Base-by-base conservation (phyloP, 2,888 invertebrate species). In the Chironomus tentans region DNA sequence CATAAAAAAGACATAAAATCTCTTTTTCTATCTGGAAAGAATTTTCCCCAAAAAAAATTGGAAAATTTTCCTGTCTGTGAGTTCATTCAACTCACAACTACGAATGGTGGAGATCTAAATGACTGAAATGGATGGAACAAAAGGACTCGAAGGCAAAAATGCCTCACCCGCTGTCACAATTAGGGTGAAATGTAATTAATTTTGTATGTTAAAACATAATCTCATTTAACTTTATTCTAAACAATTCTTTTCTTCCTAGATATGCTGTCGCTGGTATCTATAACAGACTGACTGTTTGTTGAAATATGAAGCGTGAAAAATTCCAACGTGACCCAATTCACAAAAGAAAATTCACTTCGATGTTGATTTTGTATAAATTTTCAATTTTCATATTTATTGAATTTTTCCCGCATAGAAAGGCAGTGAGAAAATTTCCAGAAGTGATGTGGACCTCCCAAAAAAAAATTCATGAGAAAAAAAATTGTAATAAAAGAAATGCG, bases 1-100 rank as follows among this genome's bases (percentile, higher is more conserved):
- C 68, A 18, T 10, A 46, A 70, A 47, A 21, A 46, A 70, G 22
- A 13, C 5, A 70, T 10, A 38, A 56, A 56, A 56, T 15, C n/a
- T 56, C 12, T 48, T 48, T 48, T 48, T 3, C 50, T 50, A 18
- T 18, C 56, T 56, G 15, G n/a, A 21, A 50, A 21, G 22, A 56
- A 24, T 24, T 56, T 56, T 71, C 71, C 71, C 71, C 71, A 71
- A 71, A 56, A 69, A 38, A 38, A 21, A 18, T 15, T 50, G 22
- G 48, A 28, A 61, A 38, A 62, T 61, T 72, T 72, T 28, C 72
- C 62, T 38, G 61, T 62, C 38, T 72, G 18, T 72, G 62, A 72
- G 72, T 61, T 72, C 72, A 62, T 72, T 72, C 62, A 72, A 72
- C 72, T 72, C 72, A 56, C 72, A 38, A 15, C 56, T 15, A 56